These are phyloP conservation scores for Lucilia sericata DNA, from an alignment of 1,140 invertebrate genomes.

Conservation along the genomic window DNA sequence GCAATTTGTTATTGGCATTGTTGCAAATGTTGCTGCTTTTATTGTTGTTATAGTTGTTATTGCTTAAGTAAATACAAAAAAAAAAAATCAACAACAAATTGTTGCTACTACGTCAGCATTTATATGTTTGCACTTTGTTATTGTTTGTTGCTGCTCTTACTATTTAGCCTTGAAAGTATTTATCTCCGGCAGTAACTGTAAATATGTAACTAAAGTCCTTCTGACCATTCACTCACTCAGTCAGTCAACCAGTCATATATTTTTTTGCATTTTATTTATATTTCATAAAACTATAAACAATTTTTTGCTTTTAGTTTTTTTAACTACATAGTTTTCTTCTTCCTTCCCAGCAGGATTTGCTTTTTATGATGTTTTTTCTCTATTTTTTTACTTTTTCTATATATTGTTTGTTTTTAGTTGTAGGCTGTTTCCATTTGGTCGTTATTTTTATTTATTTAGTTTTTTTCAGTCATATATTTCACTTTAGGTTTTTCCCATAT, in stretches of 20 bases:
- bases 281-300: too few species aligned
- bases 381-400: neutral
- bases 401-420: conserved; percentile 1
- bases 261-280: too few species aligned
- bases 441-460: too few species aligned
- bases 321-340: neutral
- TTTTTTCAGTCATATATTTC: too few species aligned
- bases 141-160: too few species aligned
- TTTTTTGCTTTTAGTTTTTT: too few species aligned
- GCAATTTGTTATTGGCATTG: neutral
- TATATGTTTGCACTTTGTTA: neutral
- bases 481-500: neutral
- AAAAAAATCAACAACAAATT: neutral
- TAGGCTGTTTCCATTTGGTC: neutral
- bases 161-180: too few species aligned
- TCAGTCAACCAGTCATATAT: too few species aligned
- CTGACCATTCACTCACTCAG: too few species aligned
- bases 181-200: too few species aligned
- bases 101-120: conserved; percentile 10
- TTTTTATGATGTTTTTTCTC: neutral
- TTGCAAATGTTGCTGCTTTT: neutral
- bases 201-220: too few species aligned
- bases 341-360: neutral
- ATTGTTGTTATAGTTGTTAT: too few species aligned
- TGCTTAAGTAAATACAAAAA: neutral